phyloP scores from a whole-genome alignment of 2,797 vertebrate genomes.

The Mallotus villosus region DNA sequence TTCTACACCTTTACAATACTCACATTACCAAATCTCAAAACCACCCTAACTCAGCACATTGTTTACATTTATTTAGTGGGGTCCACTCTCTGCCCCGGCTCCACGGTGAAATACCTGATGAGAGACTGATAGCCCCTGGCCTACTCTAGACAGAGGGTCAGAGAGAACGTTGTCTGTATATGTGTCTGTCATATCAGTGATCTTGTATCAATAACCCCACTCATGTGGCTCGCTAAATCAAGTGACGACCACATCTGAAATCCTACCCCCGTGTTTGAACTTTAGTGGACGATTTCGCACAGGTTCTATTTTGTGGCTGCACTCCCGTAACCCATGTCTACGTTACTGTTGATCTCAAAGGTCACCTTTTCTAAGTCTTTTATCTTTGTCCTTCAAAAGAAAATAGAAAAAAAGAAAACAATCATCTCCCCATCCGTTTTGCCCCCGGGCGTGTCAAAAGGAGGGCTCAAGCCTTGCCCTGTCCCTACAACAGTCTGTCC shows the following conservation, averaged over 20 bases:
- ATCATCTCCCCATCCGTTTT: conserved; percentile 13
- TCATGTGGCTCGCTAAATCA: conserved; percentile 1
- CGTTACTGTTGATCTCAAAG: background rate
- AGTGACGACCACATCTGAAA: conserved; percentile 1
- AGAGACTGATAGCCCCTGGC: conserved; percentile 3
- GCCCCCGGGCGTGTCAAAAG: conserved; percentile 19
- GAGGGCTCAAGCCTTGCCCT: conserved; percentile 35
- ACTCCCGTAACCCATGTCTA: background rate
- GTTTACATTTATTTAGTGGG: conserved; percentile 24
- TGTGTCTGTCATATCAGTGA: conserved; percentile 10
- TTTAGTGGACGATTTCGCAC: background rate
- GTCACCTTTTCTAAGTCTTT: background rate
- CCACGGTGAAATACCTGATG: background rate
- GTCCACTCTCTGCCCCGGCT: background rate
- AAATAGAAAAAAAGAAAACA: background rate
- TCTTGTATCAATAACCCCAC: conserved; percentile 16
- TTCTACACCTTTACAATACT: conserved; percentile 38
- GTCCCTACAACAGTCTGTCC: conserved; percentile 2
- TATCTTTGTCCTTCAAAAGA: conserved; percentile 22
- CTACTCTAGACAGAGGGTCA: background rate
- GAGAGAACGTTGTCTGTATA: conserved; percentile 1
- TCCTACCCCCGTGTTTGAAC: background rate
- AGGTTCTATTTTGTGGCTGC: background rate
- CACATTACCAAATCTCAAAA: conserved; percentile 35
- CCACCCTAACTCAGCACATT: conserved; percentile 18